These are phyloP conservation scores for Mythimna impura DNA, from an alignment of 2,888 invertebrate genomes.

Conservation along the genomic window DNA sequence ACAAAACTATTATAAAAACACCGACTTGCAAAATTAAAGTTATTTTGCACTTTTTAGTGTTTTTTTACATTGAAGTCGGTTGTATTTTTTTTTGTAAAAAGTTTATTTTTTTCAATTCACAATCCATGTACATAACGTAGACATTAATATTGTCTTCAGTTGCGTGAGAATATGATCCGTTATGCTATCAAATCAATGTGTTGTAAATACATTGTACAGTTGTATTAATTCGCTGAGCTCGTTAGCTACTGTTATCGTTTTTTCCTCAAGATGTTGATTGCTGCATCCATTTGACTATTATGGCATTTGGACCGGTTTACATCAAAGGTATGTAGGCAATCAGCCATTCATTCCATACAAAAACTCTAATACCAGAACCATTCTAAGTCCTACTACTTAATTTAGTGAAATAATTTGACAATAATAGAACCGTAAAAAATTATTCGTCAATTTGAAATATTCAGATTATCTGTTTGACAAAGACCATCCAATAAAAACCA, in stretches of 20 bases:
- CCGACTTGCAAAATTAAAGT: too few relatives aligned
- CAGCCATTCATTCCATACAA: background rate
- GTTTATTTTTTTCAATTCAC: slow-evolving; percentile 65
- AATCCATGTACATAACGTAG: slow-evolving; percentile 50
- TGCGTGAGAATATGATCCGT: slow-evolving; percentile 58
- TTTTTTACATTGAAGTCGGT: too few relatives aligned
- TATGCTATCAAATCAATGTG: slow-evolving; percentile 49
- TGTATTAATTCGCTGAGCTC: slow-evolving; percentile 55
- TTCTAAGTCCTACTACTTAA: background rate
- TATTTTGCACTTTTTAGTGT: too few relatives aligned
- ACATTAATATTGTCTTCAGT: slow-evolving; percentile 59
- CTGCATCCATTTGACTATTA: slow-evolving; percentile 30
- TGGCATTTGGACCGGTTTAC: slow-evolving; percentile 6
- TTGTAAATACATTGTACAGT: slow-evolving; percentile 56
- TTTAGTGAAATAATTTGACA: background rate
- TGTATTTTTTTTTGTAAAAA: too few relatives aligned
- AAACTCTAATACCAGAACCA: background rate
- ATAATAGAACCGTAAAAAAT: background rate
- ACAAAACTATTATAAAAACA: too few relatives aligned
- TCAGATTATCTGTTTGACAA: too few relatives aligned
- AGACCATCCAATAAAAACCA: background rate
- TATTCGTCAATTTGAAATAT: background rate
- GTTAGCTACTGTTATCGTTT: slow-evolving; percentile 61
- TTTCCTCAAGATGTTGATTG: slow-evolving; percentile 44
- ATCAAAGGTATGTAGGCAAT: slow-evolving; percentile 2